Evolutionary conservation across 2,888 invertebrate species (phyloP).

Genomic region (Heliconius ismenius): DNA sequence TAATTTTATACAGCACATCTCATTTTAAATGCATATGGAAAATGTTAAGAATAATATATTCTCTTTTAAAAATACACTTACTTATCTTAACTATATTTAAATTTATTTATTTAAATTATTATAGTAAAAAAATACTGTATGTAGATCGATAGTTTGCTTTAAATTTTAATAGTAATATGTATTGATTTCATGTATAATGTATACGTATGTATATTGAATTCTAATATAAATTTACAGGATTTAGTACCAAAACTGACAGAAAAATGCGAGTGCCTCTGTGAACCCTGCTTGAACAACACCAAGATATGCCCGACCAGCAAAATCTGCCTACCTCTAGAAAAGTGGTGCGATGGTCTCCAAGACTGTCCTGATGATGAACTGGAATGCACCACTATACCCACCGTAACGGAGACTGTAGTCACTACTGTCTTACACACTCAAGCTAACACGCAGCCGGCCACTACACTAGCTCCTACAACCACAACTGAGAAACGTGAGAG

Average conservation of each 20-base stretch:
- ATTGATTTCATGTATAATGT: not conserved
- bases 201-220: not conserved
- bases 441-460: slow-evolving; percentile 50
- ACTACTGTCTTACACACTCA: slow-evolving; percentile 52
- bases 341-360: slow-evolving; percentile 91
- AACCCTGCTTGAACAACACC: slow-evolving; percentile 85
- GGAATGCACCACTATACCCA: slow-evolving; percentile 77
- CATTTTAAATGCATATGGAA: too few species aligned
- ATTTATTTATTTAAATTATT: slow-evolving; percentile 22
- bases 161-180: not conserved
- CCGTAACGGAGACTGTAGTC: slow-evolving; percentile 50
- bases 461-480: slow-evolving; percentile 39
- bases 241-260: slow-evolving; percentile 82
- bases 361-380: slow-evolving; percentile 93
- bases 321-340: slow-evolving; percentile 84
- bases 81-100: too few species aligned
- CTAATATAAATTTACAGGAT: slow-evolving; percentile 57
- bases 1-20: slow-evolving; percentile 47
- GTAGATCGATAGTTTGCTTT: too few species aligned
- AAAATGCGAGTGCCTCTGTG: slow-evolving; percentile 87
- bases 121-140: not conserved
- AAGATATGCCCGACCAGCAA: slow-evolving; percentile 88
- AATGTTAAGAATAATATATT: too few species aligned
- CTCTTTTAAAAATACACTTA: too few species aligned
- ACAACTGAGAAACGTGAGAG: slow-evolving; percentile 48